A percentile compares a stretch with the other conserved stretches of the same genome.
Evolutionary conservation across 2,797 vertebrate genomes (phyloP).

Genomic region (Moxostoma hubbsi): DNA sequence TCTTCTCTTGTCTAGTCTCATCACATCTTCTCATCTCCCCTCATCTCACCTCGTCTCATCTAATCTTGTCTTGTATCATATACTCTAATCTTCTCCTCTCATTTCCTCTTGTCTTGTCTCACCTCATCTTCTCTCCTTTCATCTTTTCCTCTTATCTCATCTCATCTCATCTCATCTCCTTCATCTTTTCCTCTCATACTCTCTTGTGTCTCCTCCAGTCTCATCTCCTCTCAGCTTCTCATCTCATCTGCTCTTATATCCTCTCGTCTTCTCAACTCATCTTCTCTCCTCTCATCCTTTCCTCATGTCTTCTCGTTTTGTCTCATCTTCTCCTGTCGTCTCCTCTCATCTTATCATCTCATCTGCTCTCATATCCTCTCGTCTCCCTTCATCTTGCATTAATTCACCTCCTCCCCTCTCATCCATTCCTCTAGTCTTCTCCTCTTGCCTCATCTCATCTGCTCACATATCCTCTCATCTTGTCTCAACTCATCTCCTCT

Average conservation of each 20-base stretch:
- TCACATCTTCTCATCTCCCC: no score
- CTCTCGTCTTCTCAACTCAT: no score
- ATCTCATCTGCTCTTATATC: no score
- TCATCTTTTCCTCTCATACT: neutral
- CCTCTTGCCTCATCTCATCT: neutral
- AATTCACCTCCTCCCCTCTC: neutral
- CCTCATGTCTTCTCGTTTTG: rapidly evolving
- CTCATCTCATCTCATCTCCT: neutral
- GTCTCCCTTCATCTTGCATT: rapidly evolving
- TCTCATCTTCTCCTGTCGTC: rapidly evolving
- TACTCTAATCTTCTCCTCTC: neutral
- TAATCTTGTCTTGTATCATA: no score
- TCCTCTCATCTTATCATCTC: neutral
- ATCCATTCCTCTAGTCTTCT: rapidly evolving
- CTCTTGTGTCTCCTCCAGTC: no score
- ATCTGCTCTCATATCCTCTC: neutral
- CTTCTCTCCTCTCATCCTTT: no score
- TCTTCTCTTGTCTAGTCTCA: neutral
- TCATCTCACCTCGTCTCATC: no score
- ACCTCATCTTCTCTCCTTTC: no score
- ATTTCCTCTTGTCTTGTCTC: no score
- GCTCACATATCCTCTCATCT: neutral
- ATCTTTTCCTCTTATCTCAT: no score
- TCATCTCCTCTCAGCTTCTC: no score
- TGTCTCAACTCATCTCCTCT: rapidly evolving